Evolutionary conservation across 2,113 vertebrate genomes (phyloP).

Genomic region (Neogobius melanostomus): DNA sequence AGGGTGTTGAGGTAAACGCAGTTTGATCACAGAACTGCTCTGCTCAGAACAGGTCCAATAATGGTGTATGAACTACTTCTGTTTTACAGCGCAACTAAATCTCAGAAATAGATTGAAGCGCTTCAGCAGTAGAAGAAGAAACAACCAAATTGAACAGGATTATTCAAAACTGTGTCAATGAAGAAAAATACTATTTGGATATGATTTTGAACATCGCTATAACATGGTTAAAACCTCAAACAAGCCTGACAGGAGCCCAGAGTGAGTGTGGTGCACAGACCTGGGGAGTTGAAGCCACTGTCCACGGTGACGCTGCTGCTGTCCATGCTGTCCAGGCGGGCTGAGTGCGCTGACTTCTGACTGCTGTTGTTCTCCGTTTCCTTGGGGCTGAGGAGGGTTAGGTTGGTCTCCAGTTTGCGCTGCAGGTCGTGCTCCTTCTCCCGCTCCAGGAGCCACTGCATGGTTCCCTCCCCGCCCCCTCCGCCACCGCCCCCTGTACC

Average conservation of each 20-base stretch:
- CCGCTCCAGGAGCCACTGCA: constrained; percentile 96
- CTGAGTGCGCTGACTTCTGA: constrained; percentile 95
- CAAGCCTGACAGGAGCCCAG: background rate
- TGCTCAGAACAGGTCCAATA: too few species aligned
- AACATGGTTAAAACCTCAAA: too few species aligned
- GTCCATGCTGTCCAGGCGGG: constrained; percentile 98
- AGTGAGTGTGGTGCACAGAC: constrained; percentile 76
- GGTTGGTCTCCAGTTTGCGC: constrained; percentile 95
- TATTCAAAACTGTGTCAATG: too few species aligned
- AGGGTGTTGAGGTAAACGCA: too few species aligned
- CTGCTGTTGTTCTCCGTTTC: constrained; percentile 91
- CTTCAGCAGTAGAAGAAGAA: too few species aligned
- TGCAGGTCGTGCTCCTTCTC: constrained; percentile 96
- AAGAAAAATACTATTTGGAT: too few species aligned
- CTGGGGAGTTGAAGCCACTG: constrained; percentile 99
- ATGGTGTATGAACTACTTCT: too few species aligned
- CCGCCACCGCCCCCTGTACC: constrained; percentile 76
- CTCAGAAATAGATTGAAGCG: too few species aligned
- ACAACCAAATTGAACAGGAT: too few species aligned
- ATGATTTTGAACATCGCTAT: too few species aligned
- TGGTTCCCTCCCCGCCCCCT: constrained; percentile 87
- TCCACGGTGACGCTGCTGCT: constrained; percentile 99
- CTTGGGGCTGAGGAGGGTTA: constrained; percentile 94
- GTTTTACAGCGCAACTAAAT: too few species aligned
- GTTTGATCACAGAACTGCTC: too few species aligned